Evolutionary conservation across 2,113 vertebrate species (phyloP).

Genomic region (Plestiodon gilberti): DNA sequence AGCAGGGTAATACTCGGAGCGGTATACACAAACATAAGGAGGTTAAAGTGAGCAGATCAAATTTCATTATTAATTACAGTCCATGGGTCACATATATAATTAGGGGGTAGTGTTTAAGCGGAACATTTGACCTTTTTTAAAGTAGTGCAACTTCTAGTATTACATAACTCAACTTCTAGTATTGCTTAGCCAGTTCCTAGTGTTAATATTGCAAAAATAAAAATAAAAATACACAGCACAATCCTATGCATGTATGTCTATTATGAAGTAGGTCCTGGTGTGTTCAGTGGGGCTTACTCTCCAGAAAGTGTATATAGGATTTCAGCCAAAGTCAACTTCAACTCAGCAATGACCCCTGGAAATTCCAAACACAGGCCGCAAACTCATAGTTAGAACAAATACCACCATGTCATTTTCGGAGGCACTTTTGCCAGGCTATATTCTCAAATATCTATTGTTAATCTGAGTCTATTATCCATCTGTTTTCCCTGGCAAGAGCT

Average conservation of each 20-base stretch:
- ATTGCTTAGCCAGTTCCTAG: background rate
- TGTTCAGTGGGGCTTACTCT: too few species aligned
- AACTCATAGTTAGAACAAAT: constrained; percentile 56
- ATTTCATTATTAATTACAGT: background rate
- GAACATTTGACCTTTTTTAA: background rate
- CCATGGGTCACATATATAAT: background rate
- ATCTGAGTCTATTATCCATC: constrained; percentile 52
- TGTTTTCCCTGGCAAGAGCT: constrained; percentile 65
- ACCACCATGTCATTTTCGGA: constrained; percentile 47
- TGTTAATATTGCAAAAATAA: background rate
- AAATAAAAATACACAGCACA: too few species aligned
- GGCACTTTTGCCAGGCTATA: constrained; percentile 45
- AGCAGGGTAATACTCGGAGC: background rate
- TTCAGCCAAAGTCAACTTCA: constrained; percentile 20
- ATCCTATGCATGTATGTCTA: too few species aligned
- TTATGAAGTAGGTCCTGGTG: too few species aligned
- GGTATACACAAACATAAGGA: background rate
- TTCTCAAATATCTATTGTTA: constrained; percentile 66
- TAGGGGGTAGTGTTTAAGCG: too few species aligned
- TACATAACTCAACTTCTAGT: background rate
- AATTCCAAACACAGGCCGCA: background rate
- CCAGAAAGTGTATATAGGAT: too few species aligned
- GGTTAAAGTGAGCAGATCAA: background rate
- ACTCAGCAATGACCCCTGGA: constrained; percentile 16
- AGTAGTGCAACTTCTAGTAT: background rate